These are phyloP conservation scores for Todiramphus saurophagus DNA, from an alignment of 2,113 vertebrate species.

Conservation along the genomic window DNA sequence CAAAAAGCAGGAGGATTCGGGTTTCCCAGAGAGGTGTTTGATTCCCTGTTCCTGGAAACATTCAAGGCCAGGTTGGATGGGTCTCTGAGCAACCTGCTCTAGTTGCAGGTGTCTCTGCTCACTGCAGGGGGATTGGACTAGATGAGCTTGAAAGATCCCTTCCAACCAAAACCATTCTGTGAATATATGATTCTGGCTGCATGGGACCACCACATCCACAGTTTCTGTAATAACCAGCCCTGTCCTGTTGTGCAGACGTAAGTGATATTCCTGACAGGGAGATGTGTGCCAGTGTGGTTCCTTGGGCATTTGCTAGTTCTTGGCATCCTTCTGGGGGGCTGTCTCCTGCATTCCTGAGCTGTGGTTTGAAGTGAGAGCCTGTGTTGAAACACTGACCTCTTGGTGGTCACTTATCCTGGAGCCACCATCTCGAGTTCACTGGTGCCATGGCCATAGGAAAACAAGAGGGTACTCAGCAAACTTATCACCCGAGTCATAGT, in stretches of 20 bases:
- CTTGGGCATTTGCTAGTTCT: neutral
- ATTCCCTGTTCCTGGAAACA: neutral
- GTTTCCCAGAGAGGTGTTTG: neutral
- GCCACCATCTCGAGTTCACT: neutral
- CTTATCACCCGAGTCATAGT: neutral
- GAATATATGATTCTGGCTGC: neutral
- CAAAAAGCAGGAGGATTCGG: neutral
- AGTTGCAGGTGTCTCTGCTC: neutral
- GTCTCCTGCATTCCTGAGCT: neutral
- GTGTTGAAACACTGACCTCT: neutral
- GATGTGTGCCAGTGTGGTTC: fast-evolving
- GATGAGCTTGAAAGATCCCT: neutral
- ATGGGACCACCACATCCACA: fast-evolving
- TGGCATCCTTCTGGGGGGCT: neutral
- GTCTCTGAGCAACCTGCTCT: neutral
- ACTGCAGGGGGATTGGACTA: neutral
- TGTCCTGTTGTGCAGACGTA: fast-evolving
- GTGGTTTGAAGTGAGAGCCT: neutral
- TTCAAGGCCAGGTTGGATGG: neutral
- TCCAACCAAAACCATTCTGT: neutral
- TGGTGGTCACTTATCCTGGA: neutral
- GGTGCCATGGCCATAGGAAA: fast-evolving
- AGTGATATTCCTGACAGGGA: neutral
- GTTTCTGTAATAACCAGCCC: neutral
- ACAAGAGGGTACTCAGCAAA: neutral